These are phyloP conservation scores for Megatriorchis doriae DNA, from an alignment of 2,113 vertebrate species.

Conservation along the genomic window DNA sequence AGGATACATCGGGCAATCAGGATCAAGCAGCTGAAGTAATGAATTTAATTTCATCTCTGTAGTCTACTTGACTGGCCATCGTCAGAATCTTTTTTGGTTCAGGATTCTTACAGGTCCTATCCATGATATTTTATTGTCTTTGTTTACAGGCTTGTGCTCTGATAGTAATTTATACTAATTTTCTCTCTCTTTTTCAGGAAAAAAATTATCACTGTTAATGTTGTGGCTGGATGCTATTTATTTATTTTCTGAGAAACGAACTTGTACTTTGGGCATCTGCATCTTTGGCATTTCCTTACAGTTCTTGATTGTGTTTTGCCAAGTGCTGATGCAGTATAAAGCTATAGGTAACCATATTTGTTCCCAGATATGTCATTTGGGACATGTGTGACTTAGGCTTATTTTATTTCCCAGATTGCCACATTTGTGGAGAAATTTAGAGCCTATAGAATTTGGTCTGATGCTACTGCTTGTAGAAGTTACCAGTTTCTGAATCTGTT, in stretches of 20 bases:
- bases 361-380: background rate
- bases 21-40: background rate
- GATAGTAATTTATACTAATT: background rate
- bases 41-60: background rate
- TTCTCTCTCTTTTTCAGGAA: background rate
- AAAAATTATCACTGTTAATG: background rate
- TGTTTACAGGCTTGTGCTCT: background rate
- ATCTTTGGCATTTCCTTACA: background rate
- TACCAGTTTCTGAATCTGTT: background rate
- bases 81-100: background rate
- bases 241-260: background rate
- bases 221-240: background rate
- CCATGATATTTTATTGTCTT: background rate
- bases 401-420: background rate
- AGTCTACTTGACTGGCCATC: background rate
- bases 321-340: background rate
- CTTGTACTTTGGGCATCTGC: background rate
- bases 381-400: background rate
- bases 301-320: background rate
- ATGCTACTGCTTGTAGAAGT: background rate
- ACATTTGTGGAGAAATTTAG: background rate
- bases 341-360: background rate
- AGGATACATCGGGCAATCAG: background rate
- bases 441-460: background rate
- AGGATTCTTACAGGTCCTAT: background rate